Evolutionary conservation across 2,113 vertebrate species (phyloP), one percentile per base, ranked within the genome.

Genomic region (Lonchura striata): DNA sequence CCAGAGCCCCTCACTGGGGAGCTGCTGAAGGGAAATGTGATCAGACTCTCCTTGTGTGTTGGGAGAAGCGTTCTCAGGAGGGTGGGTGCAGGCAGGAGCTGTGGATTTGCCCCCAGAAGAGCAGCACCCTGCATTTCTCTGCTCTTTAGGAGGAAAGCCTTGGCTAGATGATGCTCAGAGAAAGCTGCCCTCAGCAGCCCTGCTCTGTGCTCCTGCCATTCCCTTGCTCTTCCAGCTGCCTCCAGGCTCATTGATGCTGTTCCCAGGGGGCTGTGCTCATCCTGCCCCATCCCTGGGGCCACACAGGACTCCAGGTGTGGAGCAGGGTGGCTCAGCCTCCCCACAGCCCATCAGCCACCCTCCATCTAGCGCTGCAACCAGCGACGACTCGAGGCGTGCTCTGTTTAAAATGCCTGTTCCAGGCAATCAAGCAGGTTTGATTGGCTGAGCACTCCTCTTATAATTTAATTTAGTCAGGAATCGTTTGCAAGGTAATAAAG

Each of bases 381-480:
- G 66, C 27, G 0, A 2, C 1, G 5, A 78, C 94, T 87, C 4
- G 5, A 87, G 92, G 74, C 63, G 35, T 89, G 86, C 86, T 96
- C 82, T 61, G 71, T 42, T 94, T 61, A 46, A 81, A 92, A 60
- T 25, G 94, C 93, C 90, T 88, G 93, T 96, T 97, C 93, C 94
- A 90, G 94, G 92, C 96, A 90, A 94, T 94, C 88, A 30, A 92
- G 95, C 92, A 92, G 69, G 33, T 88, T 95, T 93, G 92, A 94
- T 94, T 88, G 96, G 93, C 90, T 90, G 76, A 94, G 57, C 79
- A 5, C 93, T 90, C 90, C 88, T 92, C 82, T 96, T 90, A 95
- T 93, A 93, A 93, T 94, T 94, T 96, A 96, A 96, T 96, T 96
- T 83, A 96, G 86, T 88, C 86, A 64, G 93, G 94, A 96, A 93